A percentile compares a stretch with the other conserved stretches of the same genome.
Evolutionary conservation across 2,888 invertebrate species (phyloP).

Genomic region (Nomada ruficornis): DNA sequence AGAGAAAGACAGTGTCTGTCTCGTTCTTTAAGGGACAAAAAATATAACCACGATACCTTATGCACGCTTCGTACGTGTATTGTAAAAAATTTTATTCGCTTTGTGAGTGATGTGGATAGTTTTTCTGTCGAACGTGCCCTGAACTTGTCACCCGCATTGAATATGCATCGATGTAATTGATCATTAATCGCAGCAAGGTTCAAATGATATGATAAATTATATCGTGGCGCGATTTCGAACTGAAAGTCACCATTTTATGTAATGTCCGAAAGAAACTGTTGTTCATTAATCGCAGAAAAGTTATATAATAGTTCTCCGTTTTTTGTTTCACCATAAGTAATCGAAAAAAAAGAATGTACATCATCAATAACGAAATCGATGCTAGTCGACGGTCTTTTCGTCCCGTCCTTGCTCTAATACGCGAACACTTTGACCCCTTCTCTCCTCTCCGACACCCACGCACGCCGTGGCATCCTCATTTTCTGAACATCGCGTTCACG

Average conservation of each 20-base stretch:
- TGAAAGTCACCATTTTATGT: neutral
- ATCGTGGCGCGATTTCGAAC: neutral
- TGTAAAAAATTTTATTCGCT: slow-evolving; percentile 6
- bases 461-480: slow-evolving; percentile 30
- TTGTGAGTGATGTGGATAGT: neutral
- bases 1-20: neutral
- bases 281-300: too few relatives aligned
- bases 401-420: neutral
- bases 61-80: slow-evolving; percentile 3
- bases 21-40: slow-evolving; percentile 6
- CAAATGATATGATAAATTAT: neutral
- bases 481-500: slow-evolving; percentile 30
- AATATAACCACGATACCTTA: neutral
- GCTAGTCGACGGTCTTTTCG: neutral
- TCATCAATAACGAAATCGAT: neutral
- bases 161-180: slow-evolving; percentile 57
- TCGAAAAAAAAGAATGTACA: neutral
- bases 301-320: too few relatives aligned
- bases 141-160: slow-evolving; percentile 37
- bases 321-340: too few relatives aligned
- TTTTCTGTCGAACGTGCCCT: neutral
- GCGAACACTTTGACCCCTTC: neutral
- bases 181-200: slow-evolving; percentile 34
- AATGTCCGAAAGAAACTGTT: neutral
- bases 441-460: slow-evolving; percentile 10